Conservation (phyloP, 2,888 invertebrate species). For the Cryptops parisi region DNA sequence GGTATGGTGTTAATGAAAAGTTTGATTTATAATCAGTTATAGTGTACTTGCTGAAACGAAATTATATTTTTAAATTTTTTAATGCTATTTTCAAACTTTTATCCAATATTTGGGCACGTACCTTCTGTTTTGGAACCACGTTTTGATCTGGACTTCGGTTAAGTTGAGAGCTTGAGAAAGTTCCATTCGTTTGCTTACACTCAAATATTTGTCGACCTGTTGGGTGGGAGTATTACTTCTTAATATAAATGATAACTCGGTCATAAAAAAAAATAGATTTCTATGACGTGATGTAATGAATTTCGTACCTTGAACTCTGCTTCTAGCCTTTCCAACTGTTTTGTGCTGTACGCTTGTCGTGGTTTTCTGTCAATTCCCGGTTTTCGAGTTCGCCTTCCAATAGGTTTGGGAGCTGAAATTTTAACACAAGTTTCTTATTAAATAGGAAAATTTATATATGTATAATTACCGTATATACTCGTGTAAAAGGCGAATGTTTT, state of each 20-base stretch:
- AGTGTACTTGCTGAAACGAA: no score
- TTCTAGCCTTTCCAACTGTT: constrained; percentile 80
- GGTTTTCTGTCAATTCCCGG: constrained; percentile 86
- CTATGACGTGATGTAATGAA: no score
- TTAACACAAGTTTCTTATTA: no score
- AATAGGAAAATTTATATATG: no score
- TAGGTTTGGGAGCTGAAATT: constrained; percentile 60
- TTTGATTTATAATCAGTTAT: no score
- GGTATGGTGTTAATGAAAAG: no score
- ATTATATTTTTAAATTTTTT: no score
- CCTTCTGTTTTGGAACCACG: constrained; percentile 86
- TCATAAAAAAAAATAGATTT: background rate
- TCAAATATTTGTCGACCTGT: constrained; percentile 84
- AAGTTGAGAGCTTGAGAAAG: constrained; percentile 72
- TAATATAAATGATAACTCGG: background rate
- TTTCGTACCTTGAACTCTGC: constrained; percentile 66
- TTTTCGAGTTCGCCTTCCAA: constrained; percentile 63
- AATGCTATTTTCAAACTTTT: no score
- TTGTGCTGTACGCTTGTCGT: constrained; percentile 88
- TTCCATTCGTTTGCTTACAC: constrained; percentile 89
- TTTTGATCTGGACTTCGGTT: constrained; percentile 92
- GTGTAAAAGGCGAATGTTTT: no score
- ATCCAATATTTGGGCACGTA: no score
- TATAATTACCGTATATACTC: no score
- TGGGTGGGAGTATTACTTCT: no score